Percentiles rank a stretch among this genome's conserved stretches.
Conservation (phyloP, 2,888 invertebrate species). For the Apeira syringaria region DNA sequence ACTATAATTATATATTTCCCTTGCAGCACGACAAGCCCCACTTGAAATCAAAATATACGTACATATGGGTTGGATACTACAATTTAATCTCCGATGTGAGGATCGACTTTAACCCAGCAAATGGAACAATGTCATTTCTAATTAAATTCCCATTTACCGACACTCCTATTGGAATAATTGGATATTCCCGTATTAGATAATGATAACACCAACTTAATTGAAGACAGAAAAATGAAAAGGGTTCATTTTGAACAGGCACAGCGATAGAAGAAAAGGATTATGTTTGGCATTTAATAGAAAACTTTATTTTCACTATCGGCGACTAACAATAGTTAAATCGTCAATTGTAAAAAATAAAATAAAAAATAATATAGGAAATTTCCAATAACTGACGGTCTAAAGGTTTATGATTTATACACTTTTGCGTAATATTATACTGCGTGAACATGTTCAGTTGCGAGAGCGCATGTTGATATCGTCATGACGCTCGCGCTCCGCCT, state of each 20-base stretch:
- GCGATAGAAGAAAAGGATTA: neutral
- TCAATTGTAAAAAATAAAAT: constrained; percentile 71
- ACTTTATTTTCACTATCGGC: constrained; percentile 72
- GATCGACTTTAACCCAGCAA: constrained; percentile 30
- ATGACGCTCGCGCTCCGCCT: constrained; percentile 70
- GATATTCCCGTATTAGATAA: constrained; percentile 37
- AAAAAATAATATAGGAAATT: constrained; percentile 68
- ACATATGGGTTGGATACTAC: constrained; percentile 40
- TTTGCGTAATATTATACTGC: constrained; percentile 30
- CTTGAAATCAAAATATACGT: constrained; percentile 32
- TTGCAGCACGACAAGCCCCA: constrained; percentile 1
- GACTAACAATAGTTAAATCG: constrained; percentile 74
- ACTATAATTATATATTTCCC: neutral
- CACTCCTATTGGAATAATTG: constrained; percentile 41
- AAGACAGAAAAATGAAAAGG: neutral
- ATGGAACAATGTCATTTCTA: constrained; percentile 32
- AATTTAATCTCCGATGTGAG: constrained; percentile 38
- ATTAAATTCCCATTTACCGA: constrained; percentile 42
- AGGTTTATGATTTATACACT: constrained; percentile 47
- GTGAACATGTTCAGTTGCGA: constrained; percentile 49
- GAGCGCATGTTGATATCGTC: constrained; percentile 75
- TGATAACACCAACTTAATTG: neutral
- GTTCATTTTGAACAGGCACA: too few species aligned
- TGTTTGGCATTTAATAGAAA: constrained; percentile 46
- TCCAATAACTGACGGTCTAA: constrained; percentile 64